Evolutionary conservation across 2,113 vertebrate genomes (phyloP).

Genomic region (Notiomystis cincta): DNA sequence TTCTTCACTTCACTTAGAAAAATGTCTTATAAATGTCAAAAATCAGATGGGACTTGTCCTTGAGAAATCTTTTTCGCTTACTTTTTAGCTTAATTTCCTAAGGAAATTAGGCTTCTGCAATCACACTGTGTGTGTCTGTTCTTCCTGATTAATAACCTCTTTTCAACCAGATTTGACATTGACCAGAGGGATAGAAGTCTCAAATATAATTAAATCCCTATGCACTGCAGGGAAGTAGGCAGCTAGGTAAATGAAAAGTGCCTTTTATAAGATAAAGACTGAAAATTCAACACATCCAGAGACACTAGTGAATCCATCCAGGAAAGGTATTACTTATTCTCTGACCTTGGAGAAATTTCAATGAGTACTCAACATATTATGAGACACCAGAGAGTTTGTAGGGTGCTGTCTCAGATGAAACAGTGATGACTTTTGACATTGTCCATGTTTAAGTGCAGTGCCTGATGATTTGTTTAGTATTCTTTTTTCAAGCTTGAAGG

Average conservation of each 20-base stretch:
- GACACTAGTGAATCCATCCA: neutral
- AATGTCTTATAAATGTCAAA: neutral
- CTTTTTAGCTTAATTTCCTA: slow-evolving; percentile 23
- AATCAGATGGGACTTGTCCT: neutral
- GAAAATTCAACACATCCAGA: neutral
- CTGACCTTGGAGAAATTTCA: neutral
- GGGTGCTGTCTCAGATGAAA: neutral
- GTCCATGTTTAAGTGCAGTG: neutral
- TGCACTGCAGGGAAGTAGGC: neutral
- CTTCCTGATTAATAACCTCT: slow-evolving; percentile 44
- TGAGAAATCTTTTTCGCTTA: slow-evolving; percentile 8
- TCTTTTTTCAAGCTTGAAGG: neutral
- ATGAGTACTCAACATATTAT: neutral
- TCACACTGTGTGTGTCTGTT: neutral
- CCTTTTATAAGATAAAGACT: neutral
- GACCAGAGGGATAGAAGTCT: slow-evolving; percentile 30
- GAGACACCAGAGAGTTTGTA: neutral
- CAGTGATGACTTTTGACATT: neutral
- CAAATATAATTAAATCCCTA: slow-evolving; percentile 27
- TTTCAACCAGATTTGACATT: slow-evolving; percentile 29
- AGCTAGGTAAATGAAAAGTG: slow-evolving; percentile 30
- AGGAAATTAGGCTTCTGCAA: slow-evolving; percentile 17
- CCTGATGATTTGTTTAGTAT: neutral
- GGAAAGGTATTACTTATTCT: neutral
- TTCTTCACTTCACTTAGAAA: neutral